Base-by-base conservation (phyloP, 2,888 invertebrate genomes). In the Autographa pulchrina region DNA sequence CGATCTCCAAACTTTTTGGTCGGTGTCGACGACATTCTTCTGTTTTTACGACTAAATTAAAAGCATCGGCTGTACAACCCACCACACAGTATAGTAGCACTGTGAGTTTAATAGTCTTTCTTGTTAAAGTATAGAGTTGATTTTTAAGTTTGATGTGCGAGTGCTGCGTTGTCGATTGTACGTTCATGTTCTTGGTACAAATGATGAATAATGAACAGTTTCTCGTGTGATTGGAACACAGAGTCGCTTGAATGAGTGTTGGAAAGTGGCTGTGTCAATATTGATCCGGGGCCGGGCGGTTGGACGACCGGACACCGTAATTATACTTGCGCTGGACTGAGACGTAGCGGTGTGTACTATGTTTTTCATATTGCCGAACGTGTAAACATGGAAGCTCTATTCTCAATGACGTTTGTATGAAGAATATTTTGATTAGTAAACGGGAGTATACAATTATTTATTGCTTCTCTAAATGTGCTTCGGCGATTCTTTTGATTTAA, bases 261-360 rank as follows among this genome's bases (percentile, higher is more conserved):
- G 81, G 88, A 88, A 88, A 88, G 88, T 87, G 81, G 74, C 74
- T 70, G 74, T 75, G 87, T 88, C 87, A 88, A 88, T 88, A 88
- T 88, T 88, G 82, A 79, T 77, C 77, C 74, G 76, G 80, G 75
- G 76, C 77, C 74, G 76, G 80, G 75, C 72, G 78, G 80, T 70
- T 70, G 69, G 78, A 62, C 70, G 76, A 81, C 78, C 81, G 80
- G 80, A 75, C 81, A 80, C 80, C 71, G 72, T 78, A 78, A 78
- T 78, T 78, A 65, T 65, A 78, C 76, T 59, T 59, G 31, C 59
- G 25, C 58, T 20, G 16, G 59, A 59, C 14, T 16, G 31, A 66
- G 72, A 79, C 63, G 68, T 48, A 48, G 48, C 48, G n/a, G n/a
- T 65, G 68, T 72, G 63, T 73, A 54, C 65, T 1, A 78, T 62